These are phyloP conservation scores for Crocodylus rhombifer DNA, from an alignment of 2,797 vertebrate species.

Conservation along the genomic window DNA sequence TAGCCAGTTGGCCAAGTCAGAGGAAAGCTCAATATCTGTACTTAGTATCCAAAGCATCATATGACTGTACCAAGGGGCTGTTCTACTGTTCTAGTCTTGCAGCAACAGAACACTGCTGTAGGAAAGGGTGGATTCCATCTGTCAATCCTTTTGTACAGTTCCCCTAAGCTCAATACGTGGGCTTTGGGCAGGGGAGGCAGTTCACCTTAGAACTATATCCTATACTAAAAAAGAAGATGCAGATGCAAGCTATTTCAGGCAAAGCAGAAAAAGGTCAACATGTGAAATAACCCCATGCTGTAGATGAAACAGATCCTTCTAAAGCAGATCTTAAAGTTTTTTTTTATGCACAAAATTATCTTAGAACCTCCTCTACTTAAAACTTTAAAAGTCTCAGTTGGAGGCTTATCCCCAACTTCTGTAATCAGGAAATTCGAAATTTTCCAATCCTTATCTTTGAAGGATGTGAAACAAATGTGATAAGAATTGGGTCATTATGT, in stretches of 20 bases:
- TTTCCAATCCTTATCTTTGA: too few species aligned
- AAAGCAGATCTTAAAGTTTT: slow-evolving; percentile 32
- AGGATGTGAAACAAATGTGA: too few species aligned
- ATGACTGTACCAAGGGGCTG: neutral
- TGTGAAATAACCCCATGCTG: slow-evolving; percentile 34
- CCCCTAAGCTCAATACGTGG: too few species aligned
- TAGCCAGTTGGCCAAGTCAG: too few species aligned
- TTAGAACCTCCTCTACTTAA: too few species aligned
- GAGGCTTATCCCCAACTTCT: neutral
- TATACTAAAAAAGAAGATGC: slow-evolving; percentile 46
- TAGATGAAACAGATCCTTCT: slow-evolving; percentile 11
- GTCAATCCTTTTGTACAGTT: slow-evolving; percentile 2
- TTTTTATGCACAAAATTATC: neutral
- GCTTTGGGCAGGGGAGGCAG: neutral
- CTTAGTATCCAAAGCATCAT: slow-evolving; percentile 15
- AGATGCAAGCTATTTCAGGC: slow-evolving; percentile 46
- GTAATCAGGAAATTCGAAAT: too few species aligned
- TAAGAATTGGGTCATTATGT: too few species aligned
- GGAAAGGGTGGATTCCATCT: slow-evolving; percentile 29
- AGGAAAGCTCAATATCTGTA: neutral
- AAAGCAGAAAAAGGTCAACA: slow-evolving; percentile 49
- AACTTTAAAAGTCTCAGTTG: too few species aligned
- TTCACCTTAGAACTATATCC: slow-evolving; percentile 43
- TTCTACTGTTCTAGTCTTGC: slow-evolving; percentile 9
- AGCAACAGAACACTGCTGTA: neutral